A percentile compares a stretch with the other conserved stretches of the same genome.
Evolutionary conservation across 2,888 invertebrate species (phyloP).

Genomic region (Morpho helenor): DNA sequence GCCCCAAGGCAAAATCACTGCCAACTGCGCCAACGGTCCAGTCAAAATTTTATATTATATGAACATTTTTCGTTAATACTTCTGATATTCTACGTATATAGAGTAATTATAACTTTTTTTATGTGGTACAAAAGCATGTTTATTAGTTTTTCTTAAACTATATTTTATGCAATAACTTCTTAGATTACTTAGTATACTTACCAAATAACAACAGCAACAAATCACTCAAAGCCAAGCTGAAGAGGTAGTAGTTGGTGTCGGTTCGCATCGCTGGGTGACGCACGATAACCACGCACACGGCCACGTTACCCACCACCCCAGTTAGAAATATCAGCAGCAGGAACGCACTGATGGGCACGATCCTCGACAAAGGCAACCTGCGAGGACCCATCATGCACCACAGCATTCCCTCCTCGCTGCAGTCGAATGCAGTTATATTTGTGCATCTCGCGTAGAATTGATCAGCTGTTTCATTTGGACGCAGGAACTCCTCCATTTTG

Average conservation of each 20-base stretch:
- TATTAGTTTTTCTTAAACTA: too few species aligned
- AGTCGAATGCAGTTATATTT: slow-evolving; percentile 71
- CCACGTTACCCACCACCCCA: slow-evolving; percentile 90
- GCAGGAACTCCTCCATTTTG: slow-evolving; percentile 48
- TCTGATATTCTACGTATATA: too few species aligned
- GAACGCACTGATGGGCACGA: slow-evolving; percentile 82
- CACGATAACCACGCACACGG: slow-evolving; percentile 91
- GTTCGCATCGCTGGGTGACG: slow-evolving; percentile 91
- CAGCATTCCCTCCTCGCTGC: slow-evolving; percentile 80
- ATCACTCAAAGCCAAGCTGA: slow-evolving; percentile 93
- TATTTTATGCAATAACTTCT: neutral
- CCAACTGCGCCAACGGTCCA: too few species aligned
- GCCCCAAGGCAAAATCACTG: too few species aligned
- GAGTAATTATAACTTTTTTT: too few species aligned
- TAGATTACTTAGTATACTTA: slow-evolving; percentile 47
- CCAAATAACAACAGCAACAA: slow-evolving; percentile 89
- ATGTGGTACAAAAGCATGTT: too few species aligned
- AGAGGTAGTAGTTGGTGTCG: slow-evolving; percentile 94
- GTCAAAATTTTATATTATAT: too few species aligned
- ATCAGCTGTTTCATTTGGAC: slow-evolving; percentile 47
- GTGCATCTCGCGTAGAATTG: slow-evolving; percentile 60
- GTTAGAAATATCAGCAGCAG: slow-evolving; percentile 89
- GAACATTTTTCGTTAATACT: too few species aligned
- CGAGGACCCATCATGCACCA: slow-evolving; percentile 81
- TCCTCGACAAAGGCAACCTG: slow-evolving; percentile 76